A percentile compares a stretch with the other conserved stretches of the same genome.
Evolutionary conservation across 2,888 invertebrate genomes (phyloP).

Genomic region (Phaedon cochleariae): DNA sequence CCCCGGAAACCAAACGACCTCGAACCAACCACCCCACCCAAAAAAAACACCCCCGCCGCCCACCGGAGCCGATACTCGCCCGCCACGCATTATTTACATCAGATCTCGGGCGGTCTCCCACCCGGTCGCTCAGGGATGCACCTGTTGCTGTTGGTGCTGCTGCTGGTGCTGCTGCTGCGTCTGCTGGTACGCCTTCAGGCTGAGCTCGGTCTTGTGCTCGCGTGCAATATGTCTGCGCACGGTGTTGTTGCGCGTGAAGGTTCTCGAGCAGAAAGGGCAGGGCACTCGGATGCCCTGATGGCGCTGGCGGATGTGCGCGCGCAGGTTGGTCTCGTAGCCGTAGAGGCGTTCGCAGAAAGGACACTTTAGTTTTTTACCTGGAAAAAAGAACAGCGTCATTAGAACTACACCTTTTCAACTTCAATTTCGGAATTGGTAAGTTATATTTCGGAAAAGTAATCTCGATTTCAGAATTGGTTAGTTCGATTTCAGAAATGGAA

Average conservation of each 20-base stretch:
- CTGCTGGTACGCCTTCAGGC: slow-evolving; percentile 64
- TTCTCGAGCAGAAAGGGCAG: slow-evolving; percentile 89
- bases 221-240: slow-evolving; percentile 90
- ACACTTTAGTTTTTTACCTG: slow-evolving; percentile 92
- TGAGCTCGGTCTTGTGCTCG: slow-evolving; percentile 82
- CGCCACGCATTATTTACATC: slow-evolving; percentile 48
- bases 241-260: slow-evolving; percentile 92
- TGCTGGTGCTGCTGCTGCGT: slow-evolving; percentile 61
- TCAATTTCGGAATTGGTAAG: no score
- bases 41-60: no score
- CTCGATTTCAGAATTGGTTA: no score
- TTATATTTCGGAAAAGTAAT: no score
- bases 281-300: slow-evolving; percentile 93
- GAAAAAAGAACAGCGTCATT: slow-evolving; percentile 49
- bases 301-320: slow-evolving; percentile 90
- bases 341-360: slow-evolving; percentile 92
- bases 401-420: no score
- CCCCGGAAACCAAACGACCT: no score
- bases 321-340: slow-evolving; percentile 91
- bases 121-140: slow-evolving; percentile 66
- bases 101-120: slow-evolving; percentile 45
- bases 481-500: no score
- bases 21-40: no score
- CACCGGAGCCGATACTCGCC: no score
- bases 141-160: slow-evolving; percentile 64